phyloP scores from a whole-genome alignment of 2,113 vertebrate genomes.

The Athene noctua region DNA sequence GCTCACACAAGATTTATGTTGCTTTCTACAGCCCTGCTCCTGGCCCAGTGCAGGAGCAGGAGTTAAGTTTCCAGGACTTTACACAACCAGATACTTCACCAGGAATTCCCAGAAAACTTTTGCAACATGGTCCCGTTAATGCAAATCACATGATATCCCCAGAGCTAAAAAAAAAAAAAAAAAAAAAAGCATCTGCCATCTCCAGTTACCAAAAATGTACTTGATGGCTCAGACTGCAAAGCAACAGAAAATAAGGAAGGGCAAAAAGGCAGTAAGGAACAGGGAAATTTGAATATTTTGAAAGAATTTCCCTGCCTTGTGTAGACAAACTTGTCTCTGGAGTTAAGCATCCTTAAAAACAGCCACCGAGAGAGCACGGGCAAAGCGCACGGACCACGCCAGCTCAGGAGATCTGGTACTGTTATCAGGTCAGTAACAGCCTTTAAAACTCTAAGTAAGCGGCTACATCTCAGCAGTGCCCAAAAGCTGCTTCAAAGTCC shows the following conservation, averaged over 20 bases:
- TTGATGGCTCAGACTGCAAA: constrained; percentile 13
- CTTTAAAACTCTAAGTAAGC: background rate
- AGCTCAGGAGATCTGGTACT: background rate
- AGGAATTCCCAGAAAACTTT: background rate
- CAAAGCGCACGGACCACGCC: background rate
- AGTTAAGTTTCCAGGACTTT: background rate
- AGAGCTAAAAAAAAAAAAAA: background rate
- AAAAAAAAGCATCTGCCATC: background rate
- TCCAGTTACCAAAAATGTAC: background rate
- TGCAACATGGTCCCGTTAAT: background rate
- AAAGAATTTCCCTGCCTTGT: background rate
- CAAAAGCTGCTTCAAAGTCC: background rate
- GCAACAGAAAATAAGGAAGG: background rate
- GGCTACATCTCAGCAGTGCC: background rate
- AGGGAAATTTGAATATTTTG: background rate
- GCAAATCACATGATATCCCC: background rate
- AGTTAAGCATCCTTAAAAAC: background rate
- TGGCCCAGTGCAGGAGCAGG: background rate
- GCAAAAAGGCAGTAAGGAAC: background rate
- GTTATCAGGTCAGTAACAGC: background rate
- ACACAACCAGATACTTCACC: background rate
- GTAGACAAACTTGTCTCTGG: background rate
- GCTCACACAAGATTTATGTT: background rate
- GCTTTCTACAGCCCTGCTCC: background rate
- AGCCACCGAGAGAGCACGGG: background rate